Conservation (phyloP, 2,113 vertebrate genomes). For the Fregata magnificens region DNA sequence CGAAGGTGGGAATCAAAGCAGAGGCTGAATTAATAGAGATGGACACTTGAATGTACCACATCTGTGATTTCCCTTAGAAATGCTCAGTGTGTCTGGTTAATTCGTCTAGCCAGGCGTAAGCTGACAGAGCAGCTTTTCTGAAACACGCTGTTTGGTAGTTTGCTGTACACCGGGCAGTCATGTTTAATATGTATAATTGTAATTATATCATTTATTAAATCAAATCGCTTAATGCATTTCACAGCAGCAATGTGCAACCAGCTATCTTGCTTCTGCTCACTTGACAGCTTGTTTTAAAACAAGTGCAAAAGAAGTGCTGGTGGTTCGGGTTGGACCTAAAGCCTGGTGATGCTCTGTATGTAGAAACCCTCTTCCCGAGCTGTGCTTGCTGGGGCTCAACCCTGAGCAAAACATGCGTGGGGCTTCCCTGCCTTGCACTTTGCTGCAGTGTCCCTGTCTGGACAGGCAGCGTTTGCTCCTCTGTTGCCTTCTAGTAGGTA, state of each 20-base stretch:
- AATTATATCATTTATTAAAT: constrained; percentile 19
- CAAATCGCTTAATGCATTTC: neutral
- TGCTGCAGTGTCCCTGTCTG: neutral
- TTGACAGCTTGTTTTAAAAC: neutral
- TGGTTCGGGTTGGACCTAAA: rapidly evolving
- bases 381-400: neutral
- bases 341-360: rapidly evolving
- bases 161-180: neutral
- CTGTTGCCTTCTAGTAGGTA: neutral
- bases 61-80: neutral
- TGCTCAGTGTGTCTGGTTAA: neutral
- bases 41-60: neutral
- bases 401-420: neutral
- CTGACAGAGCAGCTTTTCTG: neutral
- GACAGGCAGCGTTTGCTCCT: neutral
- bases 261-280: neutral
- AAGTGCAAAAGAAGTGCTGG: neutral
- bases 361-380: neutral
- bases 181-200: neutral
- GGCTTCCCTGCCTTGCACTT: neutral
- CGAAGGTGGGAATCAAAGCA: neutral
- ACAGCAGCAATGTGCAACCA: neutral
- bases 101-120: neutral
- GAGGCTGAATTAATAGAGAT: neutral
- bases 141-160: neutral